Percentiles rank a stretch among this genome's conserved stretches.
Conservation (phyloP, 2,113 vertebrate genomes). For the Chinchilla lanigera region DNA sequence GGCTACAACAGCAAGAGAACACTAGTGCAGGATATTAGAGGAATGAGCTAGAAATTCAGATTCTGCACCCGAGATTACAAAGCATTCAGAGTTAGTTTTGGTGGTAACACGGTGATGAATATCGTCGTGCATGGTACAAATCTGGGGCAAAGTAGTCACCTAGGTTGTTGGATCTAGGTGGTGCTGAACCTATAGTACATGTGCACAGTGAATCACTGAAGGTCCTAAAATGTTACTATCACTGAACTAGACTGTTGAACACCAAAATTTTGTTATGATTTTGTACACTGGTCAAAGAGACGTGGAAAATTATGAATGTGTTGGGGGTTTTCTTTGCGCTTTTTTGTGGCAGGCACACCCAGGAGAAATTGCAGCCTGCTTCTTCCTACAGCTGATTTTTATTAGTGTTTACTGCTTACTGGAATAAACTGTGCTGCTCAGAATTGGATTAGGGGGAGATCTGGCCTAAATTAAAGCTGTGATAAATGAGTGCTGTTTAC, state of each 20-base stretch:
- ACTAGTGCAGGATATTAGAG: not conserved
- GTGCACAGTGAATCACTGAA: not conserved
- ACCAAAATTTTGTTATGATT: not conserved
- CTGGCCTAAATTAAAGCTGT: constrained; percentile 73
- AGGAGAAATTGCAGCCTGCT: not conserved
- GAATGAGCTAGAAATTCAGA: not conserved
- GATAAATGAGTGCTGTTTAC: constrained; percentile 75
- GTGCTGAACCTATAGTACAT: not conserved
- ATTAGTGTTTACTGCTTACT: constrained; percentile 62
- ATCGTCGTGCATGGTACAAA: too few relatives aligned
- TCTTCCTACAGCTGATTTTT: constrained; percentile 57
- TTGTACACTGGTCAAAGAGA: not conserved
- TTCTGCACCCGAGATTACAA: not conserved
- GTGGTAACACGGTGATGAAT: not conserved
- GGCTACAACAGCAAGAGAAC: not conserved
- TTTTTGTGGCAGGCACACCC: not conserved
- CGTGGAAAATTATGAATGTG: not conserved
- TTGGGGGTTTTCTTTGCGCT: not conserved
- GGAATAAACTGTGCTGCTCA: constrained; percentile 51
- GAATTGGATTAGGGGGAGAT: constrained; percentile 72
- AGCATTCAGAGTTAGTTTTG: not conserved
- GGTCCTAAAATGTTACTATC: not conserved
- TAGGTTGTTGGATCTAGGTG: too few relatives aligned
- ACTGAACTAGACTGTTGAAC: not conserved
- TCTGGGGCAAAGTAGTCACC: not conserved